Evolutionary conservation across 1,140 invertebrate genomes (phyloP).

Genomic region (Brachionus manjavacas): DNA sequence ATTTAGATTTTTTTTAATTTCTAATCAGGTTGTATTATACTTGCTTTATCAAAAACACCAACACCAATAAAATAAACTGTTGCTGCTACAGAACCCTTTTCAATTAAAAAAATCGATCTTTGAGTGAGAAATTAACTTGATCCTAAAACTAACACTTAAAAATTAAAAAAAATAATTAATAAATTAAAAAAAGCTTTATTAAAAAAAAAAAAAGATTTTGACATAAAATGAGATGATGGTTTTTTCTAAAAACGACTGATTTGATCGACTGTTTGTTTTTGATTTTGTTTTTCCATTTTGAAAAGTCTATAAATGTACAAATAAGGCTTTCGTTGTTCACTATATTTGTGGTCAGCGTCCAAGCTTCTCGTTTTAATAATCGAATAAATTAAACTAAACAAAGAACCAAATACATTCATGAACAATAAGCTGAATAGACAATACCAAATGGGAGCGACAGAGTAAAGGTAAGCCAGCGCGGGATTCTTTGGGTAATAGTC

Average conservation of each 20-base stretch:
- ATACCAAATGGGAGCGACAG: background rate
- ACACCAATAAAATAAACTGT: too few species aligned
- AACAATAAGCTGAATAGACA: conserved; percentile 23
- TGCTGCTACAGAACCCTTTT: too few species aligned
- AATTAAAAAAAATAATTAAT: too few species aligned
- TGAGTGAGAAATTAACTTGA: too few species aligned
- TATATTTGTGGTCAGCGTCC: background rate
- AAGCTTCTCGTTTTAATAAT: background rate
- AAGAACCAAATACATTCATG: background rate
- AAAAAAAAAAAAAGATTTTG: background rate
- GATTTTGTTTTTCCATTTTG: background rate
- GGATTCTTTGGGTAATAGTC: conserved; percentile 18
- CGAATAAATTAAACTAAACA: conserved; percentile 19
- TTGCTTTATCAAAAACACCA: too few species aligned
- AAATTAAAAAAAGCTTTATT: background rate
- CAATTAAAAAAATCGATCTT: too few species aligned
- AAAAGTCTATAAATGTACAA: background rate
- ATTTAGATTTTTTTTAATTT: too few species aligned
- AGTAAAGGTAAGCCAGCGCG: background rate
- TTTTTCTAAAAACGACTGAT: background rate
- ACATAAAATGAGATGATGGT: background rate
- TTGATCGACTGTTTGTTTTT: background rate
- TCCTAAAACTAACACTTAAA: too few species aligned
- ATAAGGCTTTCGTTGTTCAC: background rate
- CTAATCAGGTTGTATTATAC: too few species aligned